Base-by-base conservation (phyloP, 1,140 invertebrate species). In the Brachionus asplanchnoidis region DNA sequence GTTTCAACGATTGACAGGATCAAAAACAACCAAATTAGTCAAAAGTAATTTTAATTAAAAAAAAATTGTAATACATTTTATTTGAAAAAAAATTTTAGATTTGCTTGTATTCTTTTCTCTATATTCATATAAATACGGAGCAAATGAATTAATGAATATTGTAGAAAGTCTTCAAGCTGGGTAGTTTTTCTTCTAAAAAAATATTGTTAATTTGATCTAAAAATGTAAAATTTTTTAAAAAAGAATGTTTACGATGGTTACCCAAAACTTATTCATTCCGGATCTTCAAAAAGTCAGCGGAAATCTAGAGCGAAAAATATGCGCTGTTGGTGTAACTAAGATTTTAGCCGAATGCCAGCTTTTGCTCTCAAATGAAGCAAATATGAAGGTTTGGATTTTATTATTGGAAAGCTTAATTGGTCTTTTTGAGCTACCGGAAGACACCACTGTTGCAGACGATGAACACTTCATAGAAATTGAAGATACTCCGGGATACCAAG, bases 11-110 rank as follows among this genome's bases (percentile, higher is more conserved):
- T 90, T 98, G 46, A 94, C 94, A 4, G 94, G 94, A 0, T 95
- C 94, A 0, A 98, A 97, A 91, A 98, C 97, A 0, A 94, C 95
- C 0, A 98, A 98, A 91, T 97, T 93, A 89, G 92, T 97, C 1
- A 94, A 94, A 88, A 93, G 94, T 90, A 88, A 89, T 87, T 86
- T 26, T 75, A 14, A 36, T n/a, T 17, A 9, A 56, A 77, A 17
- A 44, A 73, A 85, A 65, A 5, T 66, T 20, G 12, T 6, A 17
- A 85, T 3, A 26, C 65, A 32, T 56, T 68, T 66, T 44, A 50
- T 84, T n/a, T 26, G 17, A 36, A 1, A 9, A 42, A 60, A 75
- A 77, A 84, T 82, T 83, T 85, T 84, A 90, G 90, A 88, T 85
- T 90, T 98, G 0, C 93, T 98, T 56, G 94, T 95, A 0, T 98